Evolutionary conservation across 2,113 vertebrate species (phyloP).

Genomic region (Pluvianellus socialis): DNA sequence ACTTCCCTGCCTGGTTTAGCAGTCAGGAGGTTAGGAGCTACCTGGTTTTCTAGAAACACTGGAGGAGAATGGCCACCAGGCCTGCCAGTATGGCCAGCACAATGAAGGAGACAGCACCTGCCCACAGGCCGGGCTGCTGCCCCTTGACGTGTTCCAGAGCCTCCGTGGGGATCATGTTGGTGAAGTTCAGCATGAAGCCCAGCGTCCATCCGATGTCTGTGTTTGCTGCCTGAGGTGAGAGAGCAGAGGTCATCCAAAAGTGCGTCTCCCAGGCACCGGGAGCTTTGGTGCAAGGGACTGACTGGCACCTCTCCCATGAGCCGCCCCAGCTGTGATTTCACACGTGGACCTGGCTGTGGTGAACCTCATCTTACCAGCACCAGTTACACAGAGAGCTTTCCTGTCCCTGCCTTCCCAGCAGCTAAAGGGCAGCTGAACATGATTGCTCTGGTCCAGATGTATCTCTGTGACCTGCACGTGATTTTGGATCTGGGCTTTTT

Average conservation of each 20-base stretch:
- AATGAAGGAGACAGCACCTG: constrained; percentile 70
- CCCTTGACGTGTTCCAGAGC: constrained; percentile 60
- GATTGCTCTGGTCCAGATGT: neutral
- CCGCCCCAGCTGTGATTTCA: neutral
- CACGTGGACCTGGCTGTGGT: neutral
- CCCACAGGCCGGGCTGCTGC: constrained; percentile 75
- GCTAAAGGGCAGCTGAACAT: neutral
- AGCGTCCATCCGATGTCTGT: constrained; percentile 89
- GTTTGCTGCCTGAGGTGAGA: constrained; percentile 78
- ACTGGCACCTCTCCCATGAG: fast-evolving
- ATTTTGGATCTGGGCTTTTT: neutral
- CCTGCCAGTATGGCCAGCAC: constrained; percentile 21
- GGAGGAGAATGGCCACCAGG: neutral
- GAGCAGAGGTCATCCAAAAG: neutral
- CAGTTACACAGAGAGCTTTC: neutral
- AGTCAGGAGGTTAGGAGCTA: neutral
- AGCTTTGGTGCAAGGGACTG: neutral
- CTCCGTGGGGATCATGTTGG: constrained; percentile 82
- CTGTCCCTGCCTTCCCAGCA: neutral
- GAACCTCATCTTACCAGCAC: neutral
- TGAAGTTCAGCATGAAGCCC: constrained; percentile 92
- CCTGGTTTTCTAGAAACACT: constrained; percentile 40
- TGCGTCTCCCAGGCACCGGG: neutral
- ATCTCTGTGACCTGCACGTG: neutral
- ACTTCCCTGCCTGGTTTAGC: neutral